A percentile compares a stretch with the other conserved stretches of the same genome.
phyloP scores from a whole-genome alignment of 2,888 invertebrate genomes.

The Apamea monoglypha region DNA sequence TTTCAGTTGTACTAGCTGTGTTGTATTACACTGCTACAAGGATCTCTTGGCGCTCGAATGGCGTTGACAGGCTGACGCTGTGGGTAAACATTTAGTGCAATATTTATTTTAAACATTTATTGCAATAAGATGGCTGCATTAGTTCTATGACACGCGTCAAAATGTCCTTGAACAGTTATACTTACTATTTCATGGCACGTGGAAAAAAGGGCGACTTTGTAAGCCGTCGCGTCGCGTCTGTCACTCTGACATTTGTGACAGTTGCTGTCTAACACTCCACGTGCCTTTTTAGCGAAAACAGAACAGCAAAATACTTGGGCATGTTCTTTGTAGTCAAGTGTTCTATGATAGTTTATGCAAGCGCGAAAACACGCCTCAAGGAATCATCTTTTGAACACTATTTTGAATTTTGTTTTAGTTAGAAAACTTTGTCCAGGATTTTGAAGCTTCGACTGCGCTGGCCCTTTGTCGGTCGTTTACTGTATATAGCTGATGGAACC shows the following conservation, averaged over 20 bases:
- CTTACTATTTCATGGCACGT: not conserved
- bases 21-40: not conserved
- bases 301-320: not conserved
- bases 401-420: not conserved
- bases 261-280: not conserved
- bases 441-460: not conserved
- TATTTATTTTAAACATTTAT: not conserved
- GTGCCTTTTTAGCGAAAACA: not conserved
- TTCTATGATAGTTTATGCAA: not conserved
- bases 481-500: slow-evolving; percentile 10
- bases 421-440: not conserved
- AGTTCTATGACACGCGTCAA: not conserved
- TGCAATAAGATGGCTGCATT: not conserved
- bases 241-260: not conserved
- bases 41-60: not conserved
- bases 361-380: not conserved
- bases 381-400: not conserved
- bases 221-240: too few relatives aligned
- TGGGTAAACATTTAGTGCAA: not conserved
- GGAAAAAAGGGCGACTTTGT: not conserved
- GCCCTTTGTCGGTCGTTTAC: not conserved
- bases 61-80: not conserved
- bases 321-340: not conserved
- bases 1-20: not conserved
- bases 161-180: not conserved